These are phyloP conservation scores for Apogon hyalosoma DNA, from an alignment of 2,797 vertebrate species.

Conservation along the genomic window DNA sequence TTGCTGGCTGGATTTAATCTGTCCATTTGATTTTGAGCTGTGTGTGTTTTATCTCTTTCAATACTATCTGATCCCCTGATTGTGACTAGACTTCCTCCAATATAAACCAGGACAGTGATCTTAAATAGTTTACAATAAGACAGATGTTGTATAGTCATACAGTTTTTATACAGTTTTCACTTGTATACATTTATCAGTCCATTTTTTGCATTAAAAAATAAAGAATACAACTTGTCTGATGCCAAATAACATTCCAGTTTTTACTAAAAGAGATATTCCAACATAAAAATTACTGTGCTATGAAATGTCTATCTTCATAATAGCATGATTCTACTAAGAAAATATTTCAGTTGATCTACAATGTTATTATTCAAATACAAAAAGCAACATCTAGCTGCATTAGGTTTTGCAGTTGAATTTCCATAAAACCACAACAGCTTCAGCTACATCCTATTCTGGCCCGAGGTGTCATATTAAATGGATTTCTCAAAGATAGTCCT, in stretches of 20 bases:
- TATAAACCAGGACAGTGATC: constrained; percentile 32
- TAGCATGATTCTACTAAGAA: no score
- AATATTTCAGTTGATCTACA: constrained; percentile 5
- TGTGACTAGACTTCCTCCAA: constrained; percentile 42
- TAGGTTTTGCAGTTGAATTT: constrained; percentile 35
- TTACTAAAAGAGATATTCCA: not conserved
- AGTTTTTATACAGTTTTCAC: not conserved
- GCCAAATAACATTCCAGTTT: not conserved
- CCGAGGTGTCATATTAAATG: constrained; percentile 63
- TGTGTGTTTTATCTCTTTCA: constrained; percentile 51
- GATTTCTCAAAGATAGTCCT: constrained; percentile 65
- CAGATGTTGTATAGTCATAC: constrained; percentile 15
- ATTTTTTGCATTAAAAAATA: not conserved
- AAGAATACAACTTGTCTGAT: not conserved
- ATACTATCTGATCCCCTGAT: constrained; percentile 30
- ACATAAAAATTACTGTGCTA: not conserved
- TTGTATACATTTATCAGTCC: not conserved
- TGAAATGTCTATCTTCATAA: not conserved
- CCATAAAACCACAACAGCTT: constrained; percentile 50
- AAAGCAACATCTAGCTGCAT: constrained; percentile 15
- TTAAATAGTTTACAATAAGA: constrained; percentile 33
- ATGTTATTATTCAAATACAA: constrained; percentile 25
- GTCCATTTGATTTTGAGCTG: constrained; percentile 50
- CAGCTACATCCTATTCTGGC: constrained; percentile 39
- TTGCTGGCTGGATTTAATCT: constrained; percentile 62